Conservation (phyloP, 2,797 vertebrate genomes). For the Siniperca obscura region DNA sequence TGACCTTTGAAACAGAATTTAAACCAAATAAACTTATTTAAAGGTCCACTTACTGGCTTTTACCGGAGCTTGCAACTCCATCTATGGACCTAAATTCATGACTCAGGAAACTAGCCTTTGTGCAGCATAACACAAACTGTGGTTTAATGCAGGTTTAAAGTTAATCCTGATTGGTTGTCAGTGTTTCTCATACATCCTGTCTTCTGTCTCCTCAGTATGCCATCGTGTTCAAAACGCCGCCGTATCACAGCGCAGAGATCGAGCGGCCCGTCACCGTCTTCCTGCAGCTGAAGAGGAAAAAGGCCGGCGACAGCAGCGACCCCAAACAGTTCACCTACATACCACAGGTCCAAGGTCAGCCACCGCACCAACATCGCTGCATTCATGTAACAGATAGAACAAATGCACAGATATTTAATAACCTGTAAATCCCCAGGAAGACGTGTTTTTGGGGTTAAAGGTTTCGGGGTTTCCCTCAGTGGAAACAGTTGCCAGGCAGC, state of each 20-base stretch:
- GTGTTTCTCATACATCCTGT: neutral
- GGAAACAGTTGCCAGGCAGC: neutral
- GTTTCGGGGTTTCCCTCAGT: slow-evolving; percentile 9
- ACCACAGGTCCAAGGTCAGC: slow-evolving; percentile 92
- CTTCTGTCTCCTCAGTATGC: slow-evolving; percentile 88
- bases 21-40: too few relatives aligned
- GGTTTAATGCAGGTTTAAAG: neutral
- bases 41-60: too few relatives aligned
- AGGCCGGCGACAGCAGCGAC: slow-evolving; percentile 94
- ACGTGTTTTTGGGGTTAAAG: neutral
- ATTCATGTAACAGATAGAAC: neutral
- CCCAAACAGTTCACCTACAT: slow-evolving; percentile 98
- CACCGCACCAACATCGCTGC: neutral
- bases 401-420: neutral
- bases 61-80: too few relatives aligned
- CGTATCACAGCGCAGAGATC: slow-evolving; percentile 93
- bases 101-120: too few relatives aligned
- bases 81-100: too few relatives aligned
- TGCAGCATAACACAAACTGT: too few relatives aligned
- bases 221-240: slow-evolving; percentile 96
- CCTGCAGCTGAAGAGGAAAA: slow-evolving; percentile 95
- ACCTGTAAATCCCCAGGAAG: neutral
- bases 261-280: slow-evolving; percentile 93
- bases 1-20: neutral
- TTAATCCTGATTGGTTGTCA: neutral